phyloP scores from a whole-genome alignment of 2,888 invertebrate genomes.

The Standfussiana lucernea region DNA sequence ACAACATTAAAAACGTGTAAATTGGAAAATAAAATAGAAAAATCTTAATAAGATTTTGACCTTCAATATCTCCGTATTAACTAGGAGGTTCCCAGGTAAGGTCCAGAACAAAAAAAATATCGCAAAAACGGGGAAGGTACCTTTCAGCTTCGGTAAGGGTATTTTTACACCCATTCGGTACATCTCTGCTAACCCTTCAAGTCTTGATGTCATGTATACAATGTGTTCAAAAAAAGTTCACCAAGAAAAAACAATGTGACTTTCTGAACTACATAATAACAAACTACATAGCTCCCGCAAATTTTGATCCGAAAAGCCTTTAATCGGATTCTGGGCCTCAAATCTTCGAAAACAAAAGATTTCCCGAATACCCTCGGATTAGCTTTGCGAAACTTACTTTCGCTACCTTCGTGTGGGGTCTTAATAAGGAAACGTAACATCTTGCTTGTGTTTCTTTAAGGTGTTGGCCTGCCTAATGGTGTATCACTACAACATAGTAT shows the following conservation, averaged over 20 bases:
- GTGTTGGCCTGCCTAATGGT: neutral
- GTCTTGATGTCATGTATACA: neutral
- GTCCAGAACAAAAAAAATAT: no score
- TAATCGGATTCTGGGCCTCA: slow-evolving; percentile 41
- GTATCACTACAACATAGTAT: no score
- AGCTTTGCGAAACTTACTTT: slow-evolving; percentile 32
- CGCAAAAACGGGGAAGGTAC: no score
- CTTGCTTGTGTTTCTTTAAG: neutral
- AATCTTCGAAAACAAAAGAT: slow-evolving; percentile 46
- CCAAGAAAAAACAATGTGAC: neutral
- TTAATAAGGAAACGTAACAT: neutral
- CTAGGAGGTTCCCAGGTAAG: no score
- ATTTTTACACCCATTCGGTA: no score
- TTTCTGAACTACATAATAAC: slow-evolving; percentile 24
- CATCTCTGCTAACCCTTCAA: neutral
- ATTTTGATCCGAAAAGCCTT: slow-evolving; percentile 43
- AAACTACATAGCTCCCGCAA: neutral
- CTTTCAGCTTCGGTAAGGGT: no score
- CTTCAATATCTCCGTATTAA: no score
- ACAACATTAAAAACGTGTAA: no score
- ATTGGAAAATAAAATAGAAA: no score
- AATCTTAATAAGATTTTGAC: no score
- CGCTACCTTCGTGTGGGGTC: slow-evolving; percentile 5
- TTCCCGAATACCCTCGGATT: slow-evolving; percentile 44
- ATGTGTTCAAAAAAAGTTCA: neutral